Evolutionary conservation across 2,113 vertebrate species (phyloP).

Genomic region (Equus quagga): DNA sequence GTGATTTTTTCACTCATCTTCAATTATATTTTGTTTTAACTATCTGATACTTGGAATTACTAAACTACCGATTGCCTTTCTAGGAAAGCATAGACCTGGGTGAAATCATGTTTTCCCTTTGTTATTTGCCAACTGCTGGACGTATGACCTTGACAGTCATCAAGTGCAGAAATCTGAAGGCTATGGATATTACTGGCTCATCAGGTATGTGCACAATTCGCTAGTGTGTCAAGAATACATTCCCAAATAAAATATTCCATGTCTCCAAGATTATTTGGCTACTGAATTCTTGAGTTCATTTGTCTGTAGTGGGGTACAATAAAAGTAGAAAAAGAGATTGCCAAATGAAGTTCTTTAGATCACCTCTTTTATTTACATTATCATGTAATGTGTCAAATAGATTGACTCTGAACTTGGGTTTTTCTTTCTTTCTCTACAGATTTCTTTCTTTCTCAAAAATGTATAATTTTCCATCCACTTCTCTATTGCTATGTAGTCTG

Average conservation of each 20-base stretch:
- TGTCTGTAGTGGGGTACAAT: neutral
- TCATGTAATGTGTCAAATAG: neutral
- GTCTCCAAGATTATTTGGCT: neutral
- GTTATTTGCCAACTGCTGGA: constrained; percentile 98
- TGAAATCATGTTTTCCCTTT: constrained; percentile 99
- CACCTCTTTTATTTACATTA: neutral
- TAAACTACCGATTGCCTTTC: constrained; percentile 66
- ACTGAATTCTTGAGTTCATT: neutral
- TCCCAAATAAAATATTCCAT: neutral
- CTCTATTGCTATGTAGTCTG: neutral
- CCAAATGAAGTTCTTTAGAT: neutral
- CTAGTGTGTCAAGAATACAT: neutral
- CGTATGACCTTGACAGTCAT: constrained; percentile 99
- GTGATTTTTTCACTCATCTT: neutral
- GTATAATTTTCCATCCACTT: neutral
- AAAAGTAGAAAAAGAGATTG: neutral
- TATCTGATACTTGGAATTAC: constrained; percentile 24
- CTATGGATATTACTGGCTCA: constrained; percentile 99
- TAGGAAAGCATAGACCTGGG: constrained; percentile 98
- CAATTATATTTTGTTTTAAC: neutral
- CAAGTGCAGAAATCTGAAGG: constrained; percentile 99
- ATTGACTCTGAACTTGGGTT: neutral
- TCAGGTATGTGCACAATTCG: constrained; percentile 89
- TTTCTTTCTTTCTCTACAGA: neutral
- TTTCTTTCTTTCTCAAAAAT: neutral